phyloP scores from a whole-genome alignment of 2,113 vertebrate genomes.

The Oncorhynchus nerka region DNA sequence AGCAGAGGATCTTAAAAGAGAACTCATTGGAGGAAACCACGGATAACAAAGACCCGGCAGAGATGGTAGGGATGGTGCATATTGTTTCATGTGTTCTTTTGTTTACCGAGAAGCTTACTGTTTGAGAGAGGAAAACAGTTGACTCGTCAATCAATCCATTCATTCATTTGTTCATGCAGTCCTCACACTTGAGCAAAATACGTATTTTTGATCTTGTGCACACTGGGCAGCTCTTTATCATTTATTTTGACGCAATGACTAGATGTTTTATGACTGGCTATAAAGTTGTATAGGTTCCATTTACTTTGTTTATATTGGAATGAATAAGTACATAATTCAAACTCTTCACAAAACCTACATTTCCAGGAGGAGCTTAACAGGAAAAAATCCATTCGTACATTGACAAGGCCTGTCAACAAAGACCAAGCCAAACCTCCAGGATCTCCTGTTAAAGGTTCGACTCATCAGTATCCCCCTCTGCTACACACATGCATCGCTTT shows the following conservation, averaged over 20 bases:
- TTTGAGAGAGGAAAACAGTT: neutral
- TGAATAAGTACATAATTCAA: neutral
- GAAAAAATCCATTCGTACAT: constrained; percentile 39
- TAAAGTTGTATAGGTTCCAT: too few species aligned
- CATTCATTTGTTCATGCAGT: neutral
- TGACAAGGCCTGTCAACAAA: constrained; percentile 54
- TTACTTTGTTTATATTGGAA: neutral
- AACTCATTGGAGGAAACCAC: constrained; percentile 62
- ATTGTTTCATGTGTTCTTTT: neutral
- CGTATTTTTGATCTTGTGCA: too few species aligned
- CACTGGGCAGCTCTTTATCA: too few species aligned
- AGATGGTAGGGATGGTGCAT: neutral
- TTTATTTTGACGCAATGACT: too few species aligned
- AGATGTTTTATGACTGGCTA: too few species aligned
- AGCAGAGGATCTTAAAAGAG: constrained; percentile 78
- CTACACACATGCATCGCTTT: neutral
- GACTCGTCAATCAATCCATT: neutral
- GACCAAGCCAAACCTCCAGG: constrained; percentile 31
- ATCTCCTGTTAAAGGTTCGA: constrained; percentile 72
- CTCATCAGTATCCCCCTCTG: neutral
- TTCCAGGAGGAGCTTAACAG: constrained; percentile 58
- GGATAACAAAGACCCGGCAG: constrained; percentile 40
- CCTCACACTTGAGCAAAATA: too few species aligned
- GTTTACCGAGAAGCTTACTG: neutral
- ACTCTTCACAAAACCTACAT: constrained; percentile 3